A percentile compares a stretch with the other conserved stretches of the same genome.
These are phyloP conservation scores for Rhinatrema bivittatum DNA, from an alignment of 2,797 vertebrate species.

Conservation along the genomic window DNA sequence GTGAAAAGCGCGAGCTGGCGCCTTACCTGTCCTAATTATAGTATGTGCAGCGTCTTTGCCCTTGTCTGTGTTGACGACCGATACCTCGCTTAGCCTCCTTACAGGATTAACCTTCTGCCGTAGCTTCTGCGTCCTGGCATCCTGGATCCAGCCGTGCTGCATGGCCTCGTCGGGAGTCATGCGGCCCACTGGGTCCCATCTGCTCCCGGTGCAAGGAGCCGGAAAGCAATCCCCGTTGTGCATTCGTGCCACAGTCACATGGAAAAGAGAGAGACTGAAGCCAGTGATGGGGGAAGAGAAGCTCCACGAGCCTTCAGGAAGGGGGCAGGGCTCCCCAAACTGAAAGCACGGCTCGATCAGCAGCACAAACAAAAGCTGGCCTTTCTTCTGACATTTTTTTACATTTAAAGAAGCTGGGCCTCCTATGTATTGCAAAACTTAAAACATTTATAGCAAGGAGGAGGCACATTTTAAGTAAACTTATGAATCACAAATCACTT, in stretches of 20 bases:
- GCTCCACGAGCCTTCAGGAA: not conserved
- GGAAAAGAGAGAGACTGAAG: not conserved
- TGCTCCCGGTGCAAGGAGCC: constrained; percentile 22
- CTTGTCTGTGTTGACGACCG: constrained; percentile 30
- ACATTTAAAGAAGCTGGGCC: no score
- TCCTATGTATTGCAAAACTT: no score
- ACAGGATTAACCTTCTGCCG: constrained; percentile 46
- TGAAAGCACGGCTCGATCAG: no score
- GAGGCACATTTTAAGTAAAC: no score
- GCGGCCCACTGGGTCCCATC: constrained; percentile 81
- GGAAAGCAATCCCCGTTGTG: constrained; percentile 1
- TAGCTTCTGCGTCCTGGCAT: constrained; percentile 61
- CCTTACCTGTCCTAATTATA: no score
- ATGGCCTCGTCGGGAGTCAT: constrained; percentile 85
- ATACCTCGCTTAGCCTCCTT: constrained; percentile 44
- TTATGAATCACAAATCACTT: no score
- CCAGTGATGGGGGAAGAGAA: not conserved
- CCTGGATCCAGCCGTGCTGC: constrained; percentile 82
- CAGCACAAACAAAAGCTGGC: no score
- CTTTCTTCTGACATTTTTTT: no score
- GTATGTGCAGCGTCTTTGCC: no score
- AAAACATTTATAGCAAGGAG: no score
- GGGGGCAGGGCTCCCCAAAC: no score
- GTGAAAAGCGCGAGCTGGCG: no score
- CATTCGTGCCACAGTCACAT: not conserved